These are phyloP conservation scores for Streblospio benedicti DNA, from an alignment of 1,140 invertebrate genomes.

Conservation along the genomic window DNA sequence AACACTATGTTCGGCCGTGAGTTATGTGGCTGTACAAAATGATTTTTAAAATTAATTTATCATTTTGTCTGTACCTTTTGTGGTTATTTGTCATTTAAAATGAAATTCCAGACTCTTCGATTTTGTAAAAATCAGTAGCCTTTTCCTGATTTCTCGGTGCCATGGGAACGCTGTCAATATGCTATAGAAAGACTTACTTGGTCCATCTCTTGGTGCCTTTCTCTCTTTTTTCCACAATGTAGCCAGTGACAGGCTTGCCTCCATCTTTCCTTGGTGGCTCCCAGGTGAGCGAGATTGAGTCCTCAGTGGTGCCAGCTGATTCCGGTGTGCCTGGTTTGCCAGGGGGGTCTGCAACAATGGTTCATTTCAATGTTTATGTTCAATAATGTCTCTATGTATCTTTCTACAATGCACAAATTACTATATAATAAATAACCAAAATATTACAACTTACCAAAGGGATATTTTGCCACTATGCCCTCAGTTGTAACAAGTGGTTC, in stretches of 20 bases:
- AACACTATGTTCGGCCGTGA: too few relatives aligned
- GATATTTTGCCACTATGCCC: slow-evolving; percentile 85
- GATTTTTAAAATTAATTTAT: too few relatives aligned
- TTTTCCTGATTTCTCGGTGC: too few relatives aligned
- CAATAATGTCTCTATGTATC: slow-evolving; percentile 1
- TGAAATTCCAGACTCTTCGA: too few relatives aligned
- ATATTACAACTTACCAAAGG: slow-evolving; percentile 62
- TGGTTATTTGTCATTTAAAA: too few relatives aligned
- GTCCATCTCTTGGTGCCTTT: slow-evolving; percentile 54
- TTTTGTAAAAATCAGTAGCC: too few relatives aligned
- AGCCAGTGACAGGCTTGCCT: slow-evolving; percentile 63
- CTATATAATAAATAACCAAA: background rate
- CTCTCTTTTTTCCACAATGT: slow-evolving; percentile 82
- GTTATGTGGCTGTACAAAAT: too few relatives aligned
- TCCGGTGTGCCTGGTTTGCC: slow-evolving; percentile 78
- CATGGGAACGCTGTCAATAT: too few relatives aligned
- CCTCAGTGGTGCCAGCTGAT: slow-evolving; percentile 77
- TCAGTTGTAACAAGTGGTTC: slow-evolving; percentile 80
- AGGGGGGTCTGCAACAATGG: slow-evolving; percentile 65
- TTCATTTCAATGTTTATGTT: too few relatives aligned
- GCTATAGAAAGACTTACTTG: too few relatives aligned
- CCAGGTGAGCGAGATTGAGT: slow-evolving; percentile 90
- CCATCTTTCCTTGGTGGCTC: slow-evolving; percentile 86
- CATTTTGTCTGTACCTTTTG: too few relatives aligned
- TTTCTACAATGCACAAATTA: background rate